Evolutionary conservation across 2,797 vertebrate genomes (phyloP).

Genomic region (Hoplostethus mediterraneus): DNA sequence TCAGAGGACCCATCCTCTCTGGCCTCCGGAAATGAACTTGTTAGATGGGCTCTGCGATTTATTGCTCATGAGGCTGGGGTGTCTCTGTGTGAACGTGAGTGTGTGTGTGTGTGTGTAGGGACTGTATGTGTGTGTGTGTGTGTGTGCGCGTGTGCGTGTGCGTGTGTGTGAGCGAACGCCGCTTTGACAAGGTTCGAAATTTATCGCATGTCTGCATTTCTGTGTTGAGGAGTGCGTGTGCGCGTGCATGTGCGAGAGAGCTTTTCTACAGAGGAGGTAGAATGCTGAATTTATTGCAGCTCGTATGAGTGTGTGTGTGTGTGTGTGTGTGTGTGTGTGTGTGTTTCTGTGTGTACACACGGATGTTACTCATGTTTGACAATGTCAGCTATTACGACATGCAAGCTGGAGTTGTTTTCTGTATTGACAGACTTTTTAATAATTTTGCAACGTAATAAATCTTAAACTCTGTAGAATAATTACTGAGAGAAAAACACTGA

Average conservation of each 20-base stretch:
- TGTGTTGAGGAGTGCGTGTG: constrained; percentile 52
- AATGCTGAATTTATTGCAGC: constrained; percentile 61
- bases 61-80: constrained; percentile 82
- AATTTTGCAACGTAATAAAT: constrained; percentile 11
- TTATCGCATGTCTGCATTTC: constrained; percentile 80
- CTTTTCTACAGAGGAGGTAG: constrained; percentile 16
- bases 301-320: constrained; percentile 38
- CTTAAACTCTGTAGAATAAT: not conserved
- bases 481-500: not conserved
- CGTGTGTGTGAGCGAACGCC: constrained; percentile 38
- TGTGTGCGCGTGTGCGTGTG: constrained; percentile 41
- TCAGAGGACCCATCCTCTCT: constrained; percentile 83
- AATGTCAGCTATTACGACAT: constrained; percentile 34
- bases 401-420: constrained; percentile 38
- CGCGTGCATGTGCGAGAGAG: constrained; percentile 32
- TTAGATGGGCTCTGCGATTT: constrained; percentile 86
- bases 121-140: constrained; percentile 39
- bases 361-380: constrained; percentile 49
- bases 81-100: constrained; percentile 66
- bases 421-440: constrained; percentile 7
- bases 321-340: constrained; percentile 23
- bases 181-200: constrained; percentile 69
- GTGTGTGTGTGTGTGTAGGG: constrained; percentile 56
- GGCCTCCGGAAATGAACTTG: constrained; percentile 87
- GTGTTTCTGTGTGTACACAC: constrained; percentile 14